phyloP scores from a whole-genome alignment of 1,140 invertebrate species.

The Cephus cinctus region DNA sequence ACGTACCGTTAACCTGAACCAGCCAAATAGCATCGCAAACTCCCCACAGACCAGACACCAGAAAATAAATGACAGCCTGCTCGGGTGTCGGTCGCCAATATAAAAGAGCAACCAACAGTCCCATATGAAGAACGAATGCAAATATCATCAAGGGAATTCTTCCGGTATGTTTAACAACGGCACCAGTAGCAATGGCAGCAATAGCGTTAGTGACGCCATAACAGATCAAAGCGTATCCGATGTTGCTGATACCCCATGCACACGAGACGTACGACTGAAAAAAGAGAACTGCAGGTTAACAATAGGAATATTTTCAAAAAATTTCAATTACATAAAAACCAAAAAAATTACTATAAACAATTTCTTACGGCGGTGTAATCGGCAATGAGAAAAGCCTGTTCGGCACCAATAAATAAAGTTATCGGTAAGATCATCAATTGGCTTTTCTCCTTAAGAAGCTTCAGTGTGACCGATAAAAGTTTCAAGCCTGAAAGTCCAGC shows the following conservation, averaged over 20 bases:
- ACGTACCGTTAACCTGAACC: constrained; percentile 89
- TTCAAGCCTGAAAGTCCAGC: constrained; percentile 58
- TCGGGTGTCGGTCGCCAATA: constrained; percentile 75
- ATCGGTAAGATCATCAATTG: constrained; percentile 86
- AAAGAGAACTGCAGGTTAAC: no score
- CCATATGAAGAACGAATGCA: constrained; percentile 70
- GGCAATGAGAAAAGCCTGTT: constrained; percentile 88
- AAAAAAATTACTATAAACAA: no score
- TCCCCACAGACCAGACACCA: constrained; percentile 87
- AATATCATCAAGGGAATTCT: constrained; percentile 74
- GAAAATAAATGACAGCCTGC: constrained; percentile 73
- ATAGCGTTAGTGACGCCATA: constrained; percentile 83
- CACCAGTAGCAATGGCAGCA: constrained; percentile 76
- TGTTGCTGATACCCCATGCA: constrained; percentile 83
- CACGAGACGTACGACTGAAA: constrained; percentile 86
- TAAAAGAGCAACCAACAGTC: constrained; percentile 65
- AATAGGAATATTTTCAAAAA: no score
- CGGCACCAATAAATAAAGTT: constrained; percentile 91
- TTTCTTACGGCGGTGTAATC: constrained; percentile 82
- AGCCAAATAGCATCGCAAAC: constrained; percentile 90
- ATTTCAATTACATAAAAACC: no score
- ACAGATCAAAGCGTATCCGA: constrained; percentile 91
- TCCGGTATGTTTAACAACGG: constrained; percentile 78
- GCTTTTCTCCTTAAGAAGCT: constrained; percentile 72
- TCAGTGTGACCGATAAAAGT: constrained; percentile 76